A percentile compares a stretch with the other conserved stretches of the same genome.
phyloP scores from a whole-genome alignment of 2,797 vertebrate species.

The Karalla daura region DNA sequence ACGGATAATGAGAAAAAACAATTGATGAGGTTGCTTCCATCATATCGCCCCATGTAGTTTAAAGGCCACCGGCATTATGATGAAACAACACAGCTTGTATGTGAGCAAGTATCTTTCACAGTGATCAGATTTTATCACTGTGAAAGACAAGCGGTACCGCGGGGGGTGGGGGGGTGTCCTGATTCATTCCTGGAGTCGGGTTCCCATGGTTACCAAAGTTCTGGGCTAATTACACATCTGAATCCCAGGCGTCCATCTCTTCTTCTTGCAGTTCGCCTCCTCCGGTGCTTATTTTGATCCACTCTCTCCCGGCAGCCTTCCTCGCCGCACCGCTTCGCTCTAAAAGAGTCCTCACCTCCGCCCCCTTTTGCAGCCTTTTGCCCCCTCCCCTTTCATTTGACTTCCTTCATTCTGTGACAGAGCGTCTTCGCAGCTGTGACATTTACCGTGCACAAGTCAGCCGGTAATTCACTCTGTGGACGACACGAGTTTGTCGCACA shows the following conservation, averaged over 20 bases:
- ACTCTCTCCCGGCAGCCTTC: constrained; percentile 7
- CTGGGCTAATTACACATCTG: constrained; percentile 58
- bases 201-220: constrained; percentile 61
- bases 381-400: constrained; percentile 19
- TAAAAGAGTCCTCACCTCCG: constrained; percentile 21
- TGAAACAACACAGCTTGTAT: neutral
- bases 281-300: constrained; percentile 37
- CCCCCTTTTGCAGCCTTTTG: constrained; percentile 8
- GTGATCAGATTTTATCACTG: constrained; percentile 13
- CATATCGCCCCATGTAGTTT: no score
- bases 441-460: constrained; percentile 43
- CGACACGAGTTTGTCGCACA: constrained; percentile 7
- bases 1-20: no score
- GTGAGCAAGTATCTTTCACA: no score
- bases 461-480: constrained; percentile 42
- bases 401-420: constrained; percentile 43
- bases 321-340: neutral
- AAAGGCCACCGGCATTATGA: constrained; percentile 4
- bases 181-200: constrained; percentile 21
- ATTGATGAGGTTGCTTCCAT: no score
- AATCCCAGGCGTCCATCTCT: constrained; percentile 28
- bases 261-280: neutral
- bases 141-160: neutral
- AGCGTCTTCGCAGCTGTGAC: constrained; percentile 43
- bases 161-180: neutral